phyloP scores from a whole-genome alignment of 2,113 vertebrate species.

The Condylura cristata region DNA sequence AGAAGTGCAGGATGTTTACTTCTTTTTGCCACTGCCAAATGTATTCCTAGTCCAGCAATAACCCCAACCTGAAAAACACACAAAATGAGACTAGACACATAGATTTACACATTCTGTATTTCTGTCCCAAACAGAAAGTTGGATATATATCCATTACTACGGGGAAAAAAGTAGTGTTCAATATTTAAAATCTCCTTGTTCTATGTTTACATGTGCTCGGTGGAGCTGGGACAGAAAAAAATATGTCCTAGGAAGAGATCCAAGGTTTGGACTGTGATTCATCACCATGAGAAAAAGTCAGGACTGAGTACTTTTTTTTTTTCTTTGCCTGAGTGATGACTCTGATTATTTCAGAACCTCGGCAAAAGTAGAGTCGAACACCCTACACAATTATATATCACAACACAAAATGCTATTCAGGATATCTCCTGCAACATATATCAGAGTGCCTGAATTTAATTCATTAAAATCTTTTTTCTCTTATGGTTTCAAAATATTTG shows the following conservation, averaged over 20 bases:
- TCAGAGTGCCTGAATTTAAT: not conserved
- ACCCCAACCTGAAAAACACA: not conserved
- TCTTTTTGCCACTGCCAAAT: not conserved
- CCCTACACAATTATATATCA: not conserved
- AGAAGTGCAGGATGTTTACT: too few species aligned
- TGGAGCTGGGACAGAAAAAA: not conserved
- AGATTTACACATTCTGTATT: not conserved
- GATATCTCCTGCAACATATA: not conserved
- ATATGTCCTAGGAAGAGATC: not conserved
- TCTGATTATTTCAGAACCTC: not conserved
- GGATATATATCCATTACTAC: not conserved
- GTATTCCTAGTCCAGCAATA: not conserved
- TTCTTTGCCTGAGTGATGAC: not conserved
- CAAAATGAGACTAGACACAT: not conserved
- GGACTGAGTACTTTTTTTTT: not conserved
- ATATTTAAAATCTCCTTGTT: constrained; percentile 1
- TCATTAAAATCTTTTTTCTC: not conserved
- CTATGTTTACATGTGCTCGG: not conserved
- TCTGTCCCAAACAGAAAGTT: not conserved
- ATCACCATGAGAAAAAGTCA: not conserved
- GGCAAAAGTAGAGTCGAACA: not conserved
- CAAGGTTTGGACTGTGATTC: not conserved
- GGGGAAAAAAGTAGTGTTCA: not conserved
- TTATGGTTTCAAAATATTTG: not conserved
- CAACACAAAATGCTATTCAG: not conserved